Percentiles rank a stretch among this genome's conserved stretches.
Evolutionary conservation across 2,888 invertebrate genomes (phyloP).

Genomic region (Drosophila multiciliata): DNA sequence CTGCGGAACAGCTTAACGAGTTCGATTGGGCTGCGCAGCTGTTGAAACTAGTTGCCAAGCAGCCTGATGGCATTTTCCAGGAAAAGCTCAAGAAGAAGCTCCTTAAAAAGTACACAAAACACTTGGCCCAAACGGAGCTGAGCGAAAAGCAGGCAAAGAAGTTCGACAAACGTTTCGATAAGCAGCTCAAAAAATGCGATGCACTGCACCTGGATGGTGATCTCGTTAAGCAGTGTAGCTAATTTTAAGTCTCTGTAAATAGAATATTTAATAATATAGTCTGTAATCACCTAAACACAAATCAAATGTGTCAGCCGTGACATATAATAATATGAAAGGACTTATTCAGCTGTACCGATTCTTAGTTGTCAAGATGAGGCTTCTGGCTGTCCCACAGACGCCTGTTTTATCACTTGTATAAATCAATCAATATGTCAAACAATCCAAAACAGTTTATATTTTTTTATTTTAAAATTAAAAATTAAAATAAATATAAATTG

Average conservation of each 20-base stretch:
- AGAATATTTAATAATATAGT: neutral
- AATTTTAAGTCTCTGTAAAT: conserved; percentile 13
- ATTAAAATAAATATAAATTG: neutral
- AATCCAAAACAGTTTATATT: neutral
- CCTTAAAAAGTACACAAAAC: conserved; percentile 87
- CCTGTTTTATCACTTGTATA: neutral
- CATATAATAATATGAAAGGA: neutral
- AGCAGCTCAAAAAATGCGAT: conserved; percentile 88
- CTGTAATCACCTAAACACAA: conserved; percentile 15
- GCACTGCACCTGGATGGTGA: conserved; percentile 88
- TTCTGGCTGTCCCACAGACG: neutral
- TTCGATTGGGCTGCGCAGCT: conserved; percentile 76
- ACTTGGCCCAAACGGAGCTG: conserved; percentile 84
- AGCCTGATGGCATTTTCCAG: conserved; percentile 87
- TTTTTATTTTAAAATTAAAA: neutral
- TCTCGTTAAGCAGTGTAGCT: conserved; percentile 84
- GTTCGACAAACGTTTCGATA: conserved; percentile 89
- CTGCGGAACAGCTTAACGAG: conserved; percentile 29
- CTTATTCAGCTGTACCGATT: conserved; percentile 9
- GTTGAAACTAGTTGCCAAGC: conserved; percentile 72
- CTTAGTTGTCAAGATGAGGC: conserved; percentile 10
- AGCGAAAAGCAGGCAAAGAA: conserved; percentile 86
- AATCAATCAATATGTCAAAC: neutral
- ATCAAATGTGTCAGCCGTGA: conserved; percentile 47
- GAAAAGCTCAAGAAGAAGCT: conserved; percentile 92